Evolutionary conservation across 1,140 invertebrate species (phyloP).

Genomic region (Octopus bimaculoides): DNA sequence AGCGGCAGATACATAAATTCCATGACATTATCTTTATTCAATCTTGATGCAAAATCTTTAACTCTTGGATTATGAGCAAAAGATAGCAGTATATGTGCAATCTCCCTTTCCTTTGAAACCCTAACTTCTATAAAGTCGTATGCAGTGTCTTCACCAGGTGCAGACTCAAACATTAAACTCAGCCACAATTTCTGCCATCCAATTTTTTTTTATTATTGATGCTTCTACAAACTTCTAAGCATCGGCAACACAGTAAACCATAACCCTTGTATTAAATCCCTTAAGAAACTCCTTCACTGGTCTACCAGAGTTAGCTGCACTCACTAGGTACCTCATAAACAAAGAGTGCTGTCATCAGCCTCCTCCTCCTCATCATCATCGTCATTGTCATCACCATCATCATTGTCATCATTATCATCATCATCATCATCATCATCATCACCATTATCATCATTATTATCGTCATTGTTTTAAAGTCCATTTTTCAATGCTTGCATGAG

Average conservation of each 20-base stretch:
- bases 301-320: background rate
- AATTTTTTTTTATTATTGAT: background rate
- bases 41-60: conserved; percentile 1
- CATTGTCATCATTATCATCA: too few relatives aligned
- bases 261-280: background rate
- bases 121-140: background rate
- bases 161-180: background rate
- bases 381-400: too few relatives aligned
- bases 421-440: too few relatives aligned
- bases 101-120: background rate
- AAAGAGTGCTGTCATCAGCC: background rate
- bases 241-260: background rate
- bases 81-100: background rate
- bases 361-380: too few relatives aligned
- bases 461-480: too few relatives aligned
- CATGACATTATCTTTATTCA: background rate
- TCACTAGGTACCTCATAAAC: background rate
- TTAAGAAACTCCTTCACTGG: background rate
- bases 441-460: too few relatives aligned
- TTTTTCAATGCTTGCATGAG: too few relatives aligned
- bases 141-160: background rate
- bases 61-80: background rate
- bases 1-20: background rate
- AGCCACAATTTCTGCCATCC: background rate
- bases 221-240: background rate